phyloP scores from a whole-genome alignment of 2,797 vertebrate species.

The Eidolon dupreanum region DNA sequence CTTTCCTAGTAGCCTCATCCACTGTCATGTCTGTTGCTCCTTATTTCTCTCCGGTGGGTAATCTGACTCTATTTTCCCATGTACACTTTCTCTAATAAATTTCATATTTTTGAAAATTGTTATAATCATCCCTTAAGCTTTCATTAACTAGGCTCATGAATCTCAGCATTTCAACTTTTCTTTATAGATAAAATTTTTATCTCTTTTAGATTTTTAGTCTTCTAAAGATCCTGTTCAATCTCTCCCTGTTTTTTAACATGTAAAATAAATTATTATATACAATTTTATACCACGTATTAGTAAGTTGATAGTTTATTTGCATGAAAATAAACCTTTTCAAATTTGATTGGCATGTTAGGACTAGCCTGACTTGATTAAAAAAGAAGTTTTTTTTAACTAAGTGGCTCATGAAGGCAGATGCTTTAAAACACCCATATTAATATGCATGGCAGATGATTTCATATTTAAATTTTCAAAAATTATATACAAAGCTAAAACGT shows the following conservation, averaged over 20 bases:
- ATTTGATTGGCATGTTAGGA: conserved; percentile 32
- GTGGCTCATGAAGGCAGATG: background rate
- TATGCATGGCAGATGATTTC: background rate
- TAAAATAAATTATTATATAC: conserved; percentile 14
- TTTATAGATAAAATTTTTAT: background rate
- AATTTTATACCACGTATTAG: background rate
- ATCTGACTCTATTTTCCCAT: background rate
- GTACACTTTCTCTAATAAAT: background rate
- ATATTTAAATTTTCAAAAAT: conserved; percentile 42
- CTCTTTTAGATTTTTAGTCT: background rate
- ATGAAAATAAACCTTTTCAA: conserved; percentile 37
- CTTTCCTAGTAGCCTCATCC: background rate
- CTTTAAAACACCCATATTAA: conserved; percentile 47
- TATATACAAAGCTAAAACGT: conserved; percentile 20
- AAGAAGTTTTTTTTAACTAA: background rate
- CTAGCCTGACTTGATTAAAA: conserved; percentile 22
- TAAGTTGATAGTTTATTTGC: background rate
- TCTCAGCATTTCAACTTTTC: conserved; percentile 3
- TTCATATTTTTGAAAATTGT: background rate
- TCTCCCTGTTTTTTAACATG: background rate
- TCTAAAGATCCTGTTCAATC: background rate
- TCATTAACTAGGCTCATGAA: background rate
- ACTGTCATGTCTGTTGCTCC: background rate
- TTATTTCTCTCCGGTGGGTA: background rate
- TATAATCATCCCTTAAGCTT: background rate